phyloP scores from a whole-genome alignment of 2,888 invertebrate genomes.

The Trichopoda pennipes region DNA sequence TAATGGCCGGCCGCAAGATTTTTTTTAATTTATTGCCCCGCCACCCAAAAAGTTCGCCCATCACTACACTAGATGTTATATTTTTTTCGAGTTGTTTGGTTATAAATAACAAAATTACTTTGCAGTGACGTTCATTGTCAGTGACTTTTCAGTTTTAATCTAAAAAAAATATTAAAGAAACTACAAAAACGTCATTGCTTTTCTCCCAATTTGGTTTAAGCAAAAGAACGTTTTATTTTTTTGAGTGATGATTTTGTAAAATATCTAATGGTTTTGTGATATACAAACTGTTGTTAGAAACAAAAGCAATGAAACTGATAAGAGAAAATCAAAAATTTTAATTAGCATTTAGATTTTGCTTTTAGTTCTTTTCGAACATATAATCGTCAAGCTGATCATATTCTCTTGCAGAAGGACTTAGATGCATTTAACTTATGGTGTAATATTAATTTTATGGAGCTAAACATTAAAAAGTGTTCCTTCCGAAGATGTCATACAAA shows the following conservation, averaged over 20 bases:
- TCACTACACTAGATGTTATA: not conserved
- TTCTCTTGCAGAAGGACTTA: too few species aligned
- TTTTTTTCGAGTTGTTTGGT: not conserved
- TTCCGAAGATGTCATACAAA: too few species aligned
- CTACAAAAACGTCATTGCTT: slow-evolving; percentile 23
- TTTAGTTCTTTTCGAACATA: too few species aligned
- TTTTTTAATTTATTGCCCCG: too few species aligned
- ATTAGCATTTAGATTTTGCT: slow-evolving; percentile 42
- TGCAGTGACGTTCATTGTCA: not conserved
- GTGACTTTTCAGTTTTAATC: slow-evolving; percentile 45
- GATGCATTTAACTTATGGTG: too few species aligned
- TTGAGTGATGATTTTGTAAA: not conserved
- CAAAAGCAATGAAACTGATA: not conserved
- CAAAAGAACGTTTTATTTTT: not conserved
- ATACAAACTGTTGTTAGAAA: slow-evolving; percentile 1
- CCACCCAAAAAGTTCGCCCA: too few species aligned
- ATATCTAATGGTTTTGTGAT: slow-evolving; percentile 23
- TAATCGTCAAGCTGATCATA: too few species aligned
- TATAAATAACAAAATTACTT: not conserved
- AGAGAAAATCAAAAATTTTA: slow-evolving; percentile 24
- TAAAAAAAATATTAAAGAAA: slow-evolving; percentile 14
- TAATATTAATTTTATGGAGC: too few species aligned
- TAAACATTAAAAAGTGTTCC: too few species aligned
- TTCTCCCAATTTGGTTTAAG: slow-evolving; percentile 11
- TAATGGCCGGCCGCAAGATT: too few species aligned